Conservation (phyloP, 2,113 vertebrate genomes). For the Trichomycterus rosablanca region DNA sequence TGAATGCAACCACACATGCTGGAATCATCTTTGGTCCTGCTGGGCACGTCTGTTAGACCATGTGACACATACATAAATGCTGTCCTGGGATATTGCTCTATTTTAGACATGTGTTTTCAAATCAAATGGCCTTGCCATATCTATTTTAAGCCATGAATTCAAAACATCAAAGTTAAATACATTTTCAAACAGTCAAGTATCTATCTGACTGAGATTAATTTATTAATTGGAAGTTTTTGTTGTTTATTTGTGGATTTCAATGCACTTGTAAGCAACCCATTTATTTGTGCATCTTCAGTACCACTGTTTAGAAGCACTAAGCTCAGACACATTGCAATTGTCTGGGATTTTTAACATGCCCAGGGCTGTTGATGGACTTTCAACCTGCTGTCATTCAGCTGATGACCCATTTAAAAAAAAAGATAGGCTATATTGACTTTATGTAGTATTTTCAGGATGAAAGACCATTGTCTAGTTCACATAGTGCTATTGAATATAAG, state of each 20-base stretch:
- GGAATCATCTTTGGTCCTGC: slow-evolving; percentile 55
- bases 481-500: too few relatives aligned
- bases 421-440: slow-evolving; percentile 60
- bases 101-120: not conserved
- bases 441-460: slow-evolving; percentile 51
- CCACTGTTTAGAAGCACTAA: slow-evolving; percentile 10
- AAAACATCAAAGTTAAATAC: not conserved
- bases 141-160: slow-evolving; percentile 5
- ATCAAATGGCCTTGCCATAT: not conserved
- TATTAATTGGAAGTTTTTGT: too few relatives aligned
- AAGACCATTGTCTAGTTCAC: slow-evolving; percentile 52
- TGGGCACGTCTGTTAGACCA: slow-evolving; percentile 42
- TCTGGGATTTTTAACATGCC: slow-evolving; percentile 24
- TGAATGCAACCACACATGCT: slow-evolving; percentile 55
- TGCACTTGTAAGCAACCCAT: not conserved
- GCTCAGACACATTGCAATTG: slow-evolving; percentile 19
- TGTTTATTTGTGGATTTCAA: too few relatives aligned
- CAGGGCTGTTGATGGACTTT: slow-evolving; percentile 57
- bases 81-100: slow-evolving; percentile 28
- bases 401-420: slow-evolving; percentile 67
- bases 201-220: not conserved
- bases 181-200: not conserved
- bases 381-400: slow-evolving; percentile 63
- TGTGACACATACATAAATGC: slow-evolving; percentile 43
- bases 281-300: not conserved